Conservation (phyloP, 2,113 vertebrate species). For the Excalfactoria chinensis region DNA sequence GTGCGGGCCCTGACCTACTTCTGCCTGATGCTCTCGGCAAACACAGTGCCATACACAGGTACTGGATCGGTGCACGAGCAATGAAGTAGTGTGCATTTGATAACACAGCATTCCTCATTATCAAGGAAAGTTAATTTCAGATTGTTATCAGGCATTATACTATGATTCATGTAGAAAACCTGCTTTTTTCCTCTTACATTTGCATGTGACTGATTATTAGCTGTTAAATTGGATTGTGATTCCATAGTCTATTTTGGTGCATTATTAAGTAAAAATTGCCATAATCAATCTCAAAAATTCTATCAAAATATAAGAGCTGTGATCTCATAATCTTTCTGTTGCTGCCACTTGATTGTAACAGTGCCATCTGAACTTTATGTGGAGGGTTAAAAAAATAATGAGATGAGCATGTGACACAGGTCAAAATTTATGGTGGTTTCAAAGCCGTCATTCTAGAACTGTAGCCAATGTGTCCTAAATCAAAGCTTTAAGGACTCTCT, state of each 20-base stretch:
- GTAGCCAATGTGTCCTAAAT: background rate
- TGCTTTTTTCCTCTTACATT: background rate
- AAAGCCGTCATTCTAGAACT: background rate
- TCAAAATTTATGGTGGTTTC: background rate
- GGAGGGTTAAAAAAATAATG: background rate
- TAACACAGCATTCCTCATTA: background rate
- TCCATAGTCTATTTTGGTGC: background rate
- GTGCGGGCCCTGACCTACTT: background rate
- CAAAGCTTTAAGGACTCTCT: background rate
- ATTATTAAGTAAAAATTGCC: background rate
- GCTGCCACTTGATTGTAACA: background rate
- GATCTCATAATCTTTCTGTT: background rate
- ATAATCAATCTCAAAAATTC: background rate
- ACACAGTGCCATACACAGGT: accelerated
- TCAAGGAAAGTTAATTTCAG: background rate
- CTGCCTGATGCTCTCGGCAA: background rate
- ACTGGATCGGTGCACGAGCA: background rate
- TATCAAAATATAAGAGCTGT: background rate
- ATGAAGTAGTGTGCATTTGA: background rate
- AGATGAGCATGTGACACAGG: background rate
- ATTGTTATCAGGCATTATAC: background rate
- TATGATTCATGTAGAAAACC: background rate
- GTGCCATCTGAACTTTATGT: background rate
- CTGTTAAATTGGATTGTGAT: slow-evolving; percentile 1
- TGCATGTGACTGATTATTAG: background rate